Conservation (phyloP, 2,888 invertebrate genomes). For the Stomorhina lunata region DNA sequence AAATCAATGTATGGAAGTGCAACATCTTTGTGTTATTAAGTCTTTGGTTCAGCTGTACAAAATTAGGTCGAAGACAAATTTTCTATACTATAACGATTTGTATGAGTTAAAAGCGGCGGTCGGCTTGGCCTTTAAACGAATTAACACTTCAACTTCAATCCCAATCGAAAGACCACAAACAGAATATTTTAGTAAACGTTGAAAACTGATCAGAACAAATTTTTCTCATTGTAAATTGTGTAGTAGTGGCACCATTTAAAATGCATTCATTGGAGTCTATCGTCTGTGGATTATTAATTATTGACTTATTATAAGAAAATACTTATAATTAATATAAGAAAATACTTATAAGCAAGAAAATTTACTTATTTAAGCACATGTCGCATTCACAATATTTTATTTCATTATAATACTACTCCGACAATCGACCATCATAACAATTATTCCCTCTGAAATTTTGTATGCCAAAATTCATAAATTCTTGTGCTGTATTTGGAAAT, state of each 20-base stretch:
- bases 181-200: too few species aligned
- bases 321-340: too few species aligned
- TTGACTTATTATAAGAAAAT: slow-evolving; percentile 33
- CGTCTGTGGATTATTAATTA: slow-evolving; percentile 48
- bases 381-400: slow-evolving; percentile 4
- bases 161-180: too few species aligned
- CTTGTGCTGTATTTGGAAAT: not conserved
- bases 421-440: too few species aligned
- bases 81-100: too few species aligned
- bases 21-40: too few species aligned
- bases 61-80: too few species aligned
- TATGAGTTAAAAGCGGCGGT: too few species aligned
- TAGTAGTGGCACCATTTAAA: slow-evolving; percentile 1
- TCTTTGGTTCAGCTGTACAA: too few species aligned
- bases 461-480: not conserved
- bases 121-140: too few species aligned
- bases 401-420: slow-evolving; percentile 19
- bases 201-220: not conserved
- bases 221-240: slow-evolving; percentile 24
- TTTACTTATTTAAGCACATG: slow-evolving; percentile 14
- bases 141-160: too few species aligned
- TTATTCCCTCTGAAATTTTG: slow-evolving; percentile 30
- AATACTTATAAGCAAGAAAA: not conserved
- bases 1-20: too few species aligned
- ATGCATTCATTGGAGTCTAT: slow-evolving; percentile 1